phyloP scores from a whole-genome alignment of 2,888 invertebrate species.

The Clistopyga incitator region DNA sequence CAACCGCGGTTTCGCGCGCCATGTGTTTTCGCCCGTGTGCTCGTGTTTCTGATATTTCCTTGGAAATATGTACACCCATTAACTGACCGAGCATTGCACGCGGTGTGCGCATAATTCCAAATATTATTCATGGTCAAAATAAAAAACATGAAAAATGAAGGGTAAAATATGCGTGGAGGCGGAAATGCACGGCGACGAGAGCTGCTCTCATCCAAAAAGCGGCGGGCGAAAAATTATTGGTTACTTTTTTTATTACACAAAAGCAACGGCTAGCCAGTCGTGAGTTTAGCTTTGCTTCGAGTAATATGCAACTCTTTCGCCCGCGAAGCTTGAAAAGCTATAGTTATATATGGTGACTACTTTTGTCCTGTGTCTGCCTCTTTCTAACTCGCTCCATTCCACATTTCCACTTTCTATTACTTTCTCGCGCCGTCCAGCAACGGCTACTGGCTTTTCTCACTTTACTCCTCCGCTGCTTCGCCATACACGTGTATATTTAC shows the following conservation, averaged over 20 bases:
- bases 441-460: constrained; percentile 48
- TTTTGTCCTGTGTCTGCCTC: constrained; percentile 30
- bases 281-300: constrained; percentile 48
- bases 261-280: constrained; percentile 46
- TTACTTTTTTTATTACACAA: constrained; percentile 41
- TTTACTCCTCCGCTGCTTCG: constrained; percentile 26
- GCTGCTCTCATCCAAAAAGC: constrained; percentile 52
- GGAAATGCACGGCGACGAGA: background rate
- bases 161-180: constrained; percentile 38
- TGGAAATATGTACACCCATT: constrained; percentile 72
- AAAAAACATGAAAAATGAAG: constrained; percentile 37
- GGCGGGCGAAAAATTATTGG: constrained; percentile 64
- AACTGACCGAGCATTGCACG: constrained; percentile 61
- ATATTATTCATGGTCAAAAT: constrained; percentile 76
- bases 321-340: constrained; percentile 37
- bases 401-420: constrained; percentile 45
- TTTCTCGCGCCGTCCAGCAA: constrained; percentile 41
- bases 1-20: constrained; percentile 17
- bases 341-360: constrained; percentile 44
- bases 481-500: constrained; percentile 28
- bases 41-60: constrained; percentile 60
- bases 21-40: constrained; percentile 46
- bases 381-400: constrained; percentile 21
- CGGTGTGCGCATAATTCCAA: constrained; percentile 74
- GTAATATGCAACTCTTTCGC: constrained; percentile 55